A percentile compares a stretch with the other conserved stretches of the same genome.
phyloP scores from a whole-genome alignment of 2,888 invertebrate genomes.

The Invenusta paracnida region DNA sequence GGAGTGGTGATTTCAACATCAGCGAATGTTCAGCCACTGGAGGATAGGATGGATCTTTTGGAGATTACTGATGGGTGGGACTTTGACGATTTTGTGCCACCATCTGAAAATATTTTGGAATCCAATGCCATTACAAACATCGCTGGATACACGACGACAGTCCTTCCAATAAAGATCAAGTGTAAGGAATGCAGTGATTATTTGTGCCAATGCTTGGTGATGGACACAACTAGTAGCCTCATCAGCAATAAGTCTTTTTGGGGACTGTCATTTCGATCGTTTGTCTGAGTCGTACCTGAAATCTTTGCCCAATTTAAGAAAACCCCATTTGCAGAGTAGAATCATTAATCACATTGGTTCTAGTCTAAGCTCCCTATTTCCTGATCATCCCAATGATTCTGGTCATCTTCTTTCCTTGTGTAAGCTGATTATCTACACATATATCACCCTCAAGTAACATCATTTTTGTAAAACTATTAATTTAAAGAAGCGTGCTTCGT shows the following conservation, averaged over 20 bases:
- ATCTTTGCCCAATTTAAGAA: slow-evolving; percentile 1
- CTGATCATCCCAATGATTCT: slow-evolving; percentile 18
- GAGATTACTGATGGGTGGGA: not conserved
- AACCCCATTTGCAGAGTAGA: not conserved
- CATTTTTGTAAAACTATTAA: slow-evolving; percentile 8
- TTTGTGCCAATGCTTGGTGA: not conserved
- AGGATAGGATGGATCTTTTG: not conserved
- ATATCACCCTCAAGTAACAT: slow-evolving; percentile 12
- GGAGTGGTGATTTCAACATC: not conserved
- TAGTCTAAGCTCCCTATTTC: not conserved
- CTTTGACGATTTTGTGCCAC: not conserved
- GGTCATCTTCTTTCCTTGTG: slow-evolving; percentile 19
- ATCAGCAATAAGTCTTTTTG: slow-evolving; percentile 21
- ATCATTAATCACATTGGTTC: slow-evolving; percentile 22
- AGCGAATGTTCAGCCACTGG: not conserved
- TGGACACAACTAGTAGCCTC: slow-evolving; percentile 5
- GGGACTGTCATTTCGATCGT: not conserved
- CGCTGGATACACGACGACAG: not conserved
- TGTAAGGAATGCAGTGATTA: not conserved
- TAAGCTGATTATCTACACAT: not conserved
- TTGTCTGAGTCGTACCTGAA: slow-evolving; percentile 12
- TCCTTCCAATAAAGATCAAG: not conserved
- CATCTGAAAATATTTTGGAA: not conserved
- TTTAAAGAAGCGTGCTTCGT: not conserved
- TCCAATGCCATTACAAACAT: not conserved